A percentile compares a stretch with the other conserved stretches of the same genome.
Conservation (phyloP, 2,888 invertebrate species). For the Drosophila affinis region DNA sequence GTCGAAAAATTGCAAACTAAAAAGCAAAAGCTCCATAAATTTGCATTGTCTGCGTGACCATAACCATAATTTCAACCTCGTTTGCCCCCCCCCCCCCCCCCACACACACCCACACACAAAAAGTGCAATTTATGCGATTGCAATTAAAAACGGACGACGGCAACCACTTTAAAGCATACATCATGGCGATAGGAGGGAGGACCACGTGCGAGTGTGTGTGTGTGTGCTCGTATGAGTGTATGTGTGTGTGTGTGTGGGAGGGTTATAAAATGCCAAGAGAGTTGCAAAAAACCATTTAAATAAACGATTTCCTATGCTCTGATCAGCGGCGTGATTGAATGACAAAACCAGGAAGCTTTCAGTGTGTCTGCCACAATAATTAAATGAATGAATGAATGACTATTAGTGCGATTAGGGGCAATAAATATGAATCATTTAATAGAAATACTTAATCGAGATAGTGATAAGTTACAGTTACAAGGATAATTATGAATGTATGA, state of each 20-base stretch:
- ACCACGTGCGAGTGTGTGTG: constrained; percentile 1
- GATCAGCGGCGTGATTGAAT: constrained; percentile 16
- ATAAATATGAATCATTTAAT: neutral
- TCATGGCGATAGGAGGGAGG: constrained; percentile 28
- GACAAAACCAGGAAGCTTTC: constrained; percentile 52
- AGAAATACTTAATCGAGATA: neutral
- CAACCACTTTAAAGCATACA: constrained; percentile 45
- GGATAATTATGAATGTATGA: neutral
- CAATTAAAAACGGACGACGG: constrained; percentile 59
- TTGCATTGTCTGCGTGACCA: constrained; percentile 42
- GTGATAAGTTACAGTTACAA: neutral
- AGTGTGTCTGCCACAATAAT: constrained; percentile 40
- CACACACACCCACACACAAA: constrained; percentile 53
- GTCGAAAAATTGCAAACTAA: constrained; percentile 53
- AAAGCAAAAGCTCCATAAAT: constrained; percentile 55
- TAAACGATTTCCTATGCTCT: constrained; percentile 55
- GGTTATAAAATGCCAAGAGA: constrained; percentile 30
- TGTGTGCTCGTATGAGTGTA: constrained; percentile 2
- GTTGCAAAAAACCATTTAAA: constrained; percentile 52
- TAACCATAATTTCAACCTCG: constrained; percentile 50
- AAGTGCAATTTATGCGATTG: constrained; percentile 67
- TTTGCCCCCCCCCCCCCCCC: constrained; percentile 38
- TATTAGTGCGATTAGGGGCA: neutral
- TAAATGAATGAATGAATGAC: constrained; percentile 36
- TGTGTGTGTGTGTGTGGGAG: neutral